phyloP scores from a whole-genome alignment of 2,888 invertebrate genomes.

The Melanostoma mellinum region DNA sequence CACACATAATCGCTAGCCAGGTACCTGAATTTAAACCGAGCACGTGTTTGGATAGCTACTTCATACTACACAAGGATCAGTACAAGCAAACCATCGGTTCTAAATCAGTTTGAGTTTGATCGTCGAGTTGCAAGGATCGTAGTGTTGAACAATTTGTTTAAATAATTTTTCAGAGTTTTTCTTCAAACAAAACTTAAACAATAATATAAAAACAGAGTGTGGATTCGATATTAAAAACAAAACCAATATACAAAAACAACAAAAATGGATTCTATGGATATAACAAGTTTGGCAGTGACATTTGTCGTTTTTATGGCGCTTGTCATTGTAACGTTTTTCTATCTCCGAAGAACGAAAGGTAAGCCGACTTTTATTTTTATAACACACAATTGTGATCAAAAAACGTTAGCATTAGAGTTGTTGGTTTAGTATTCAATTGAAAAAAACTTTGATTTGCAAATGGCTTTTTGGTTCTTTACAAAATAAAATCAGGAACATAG shows the following conservation, averaged over 20 bases:
- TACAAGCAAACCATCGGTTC: not conserved
- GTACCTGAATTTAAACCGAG: slow-evolving; percentile 32
- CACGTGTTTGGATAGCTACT: slow-evolving; percentile 47
- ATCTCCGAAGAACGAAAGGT: slow-evolving; percentile 61
- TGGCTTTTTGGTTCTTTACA: too few species aligned
- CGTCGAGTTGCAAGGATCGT: slow-evolving; percentile 34
- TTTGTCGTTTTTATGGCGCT: slow-evolving; percentile 52
- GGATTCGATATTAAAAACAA: not conserved
- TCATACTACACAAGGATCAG: slow-evolving; percentile 8
- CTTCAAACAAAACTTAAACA: not conserved
- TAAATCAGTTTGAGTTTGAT: slow-evolving; percentile 37
- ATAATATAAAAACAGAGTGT: slow-evolving; percentile 6
- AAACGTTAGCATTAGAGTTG: too few species aligned
- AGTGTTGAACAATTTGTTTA: not conserved
- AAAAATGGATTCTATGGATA: slow-evolving; percentile 60
- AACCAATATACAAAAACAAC: not conserved
- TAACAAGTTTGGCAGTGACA: slow-evolving; percentile 40
- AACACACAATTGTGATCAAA: not conserved
- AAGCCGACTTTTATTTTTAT: slow-evolving; percentile 28
- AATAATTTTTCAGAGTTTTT: not conserved
- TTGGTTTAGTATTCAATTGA: too few species aligned
- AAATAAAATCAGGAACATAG: too few species aligned
- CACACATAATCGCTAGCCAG: not conserved
- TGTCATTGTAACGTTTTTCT: slow-evolving; percentile 44
- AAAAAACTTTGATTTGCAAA: too few species aligned